These are phyloP conservation scores for Pollachius pollachius DNA, from an alignment of 2,113 vertebrate genomes.

Conservation along the genomic window DNA sequence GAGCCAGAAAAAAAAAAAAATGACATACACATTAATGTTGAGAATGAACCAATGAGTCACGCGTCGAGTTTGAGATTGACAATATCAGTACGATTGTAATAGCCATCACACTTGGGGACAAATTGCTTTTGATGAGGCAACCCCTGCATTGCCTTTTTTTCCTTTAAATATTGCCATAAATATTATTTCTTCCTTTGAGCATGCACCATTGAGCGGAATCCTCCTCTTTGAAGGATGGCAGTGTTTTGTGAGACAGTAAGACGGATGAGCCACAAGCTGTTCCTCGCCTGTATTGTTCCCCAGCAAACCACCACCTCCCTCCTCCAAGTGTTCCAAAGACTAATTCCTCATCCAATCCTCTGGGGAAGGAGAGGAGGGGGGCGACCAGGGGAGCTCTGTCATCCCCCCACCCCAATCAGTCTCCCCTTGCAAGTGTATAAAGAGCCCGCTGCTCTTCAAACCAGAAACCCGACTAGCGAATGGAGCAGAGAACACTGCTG, in stretches of 20 bases:
- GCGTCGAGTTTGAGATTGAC: neutral
- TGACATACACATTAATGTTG: too few species aligned
- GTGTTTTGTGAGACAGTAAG: constrained; percentile 48
- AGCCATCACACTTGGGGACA: constrained; percentile 16
- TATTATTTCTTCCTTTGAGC: constrained; percentile 36
- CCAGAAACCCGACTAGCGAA: constrained; percentile 54
- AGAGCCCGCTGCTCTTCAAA: constrained; percentile 64
- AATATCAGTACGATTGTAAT: neutral
- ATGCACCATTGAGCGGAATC: neutral
- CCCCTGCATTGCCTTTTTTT: constrained; percentile 2
- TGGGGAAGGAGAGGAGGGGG: constrained; percentile 37
- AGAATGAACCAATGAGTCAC: neutral
- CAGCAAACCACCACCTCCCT: constrained; percentile 56
- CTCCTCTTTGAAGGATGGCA: constrained; percentile 21
- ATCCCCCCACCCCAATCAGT: constrained; percentile 51
- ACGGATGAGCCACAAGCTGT: constrained; percentile 60
- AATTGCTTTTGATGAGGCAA: constrained; percentile 31
- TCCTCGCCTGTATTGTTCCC: constrained; percentile 62
- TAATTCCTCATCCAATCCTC: constrained; percentile 56
- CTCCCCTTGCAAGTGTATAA: constrained; percentile 62
- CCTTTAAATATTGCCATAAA: constrained; percentile 27
- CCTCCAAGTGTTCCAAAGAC: constrained; percentile 55
- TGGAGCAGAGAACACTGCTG: constrained; percentile 40
- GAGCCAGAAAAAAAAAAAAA: too few species aligned
- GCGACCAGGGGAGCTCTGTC: constrained; percentile 28